Evolutionary conservation across 2,888 invertebrate species (phyloP).

Genomic region (Cheilosia vernalis): DNA sequence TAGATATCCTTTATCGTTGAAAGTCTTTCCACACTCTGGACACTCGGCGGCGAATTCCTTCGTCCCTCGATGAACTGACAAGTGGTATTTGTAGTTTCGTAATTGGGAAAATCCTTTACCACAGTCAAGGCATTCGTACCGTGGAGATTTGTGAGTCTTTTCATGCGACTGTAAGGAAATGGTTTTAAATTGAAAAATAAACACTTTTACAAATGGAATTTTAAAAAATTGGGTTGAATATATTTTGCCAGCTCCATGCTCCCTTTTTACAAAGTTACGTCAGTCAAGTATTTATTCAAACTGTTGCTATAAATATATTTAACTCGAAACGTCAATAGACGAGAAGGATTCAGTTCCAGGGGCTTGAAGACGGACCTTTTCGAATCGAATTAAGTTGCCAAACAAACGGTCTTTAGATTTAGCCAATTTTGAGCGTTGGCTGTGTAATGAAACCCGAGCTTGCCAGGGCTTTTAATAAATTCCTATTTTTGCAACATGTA

Average conservation of each 20-base stretch:
- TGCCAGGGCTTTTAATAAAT: no score
- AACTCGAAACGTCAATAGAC: no score
- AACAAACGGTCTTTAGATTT: no score
- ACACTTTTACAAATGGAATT: neutral
- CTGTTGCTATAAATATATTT: no score
- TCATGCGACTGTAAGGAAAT: constrained; percentile 80
- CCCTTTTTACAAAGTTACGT: neutral
- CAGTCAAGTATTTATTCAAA: neutral
- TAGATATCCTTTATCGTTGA: constrained; percentile 92
- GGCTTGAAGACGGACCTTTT: no score
- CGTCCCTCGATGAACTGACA: constrained; percentile 92
- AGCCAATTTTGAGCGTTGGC: no score
- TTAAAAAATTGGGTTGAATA: no score
- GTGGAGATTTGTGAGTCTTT: constrained; percentile 83
- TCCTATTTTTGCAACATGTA: no score
- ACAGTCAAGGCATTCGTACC: constrained; percentile 90
- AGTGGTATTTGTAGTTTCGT: constrained; percentile 92
- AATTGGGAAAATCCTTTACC: constrained; percentile 92
- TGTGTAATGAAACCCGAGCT: no score
- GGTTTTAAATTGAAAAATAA: neutral
- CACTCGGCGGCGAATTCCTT: constrained; percentile 90
- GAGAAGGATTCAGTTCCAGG: no score
- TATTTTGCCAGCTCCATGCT: no score
- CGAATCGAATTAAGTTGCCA: no score
- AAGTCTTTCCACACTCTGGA: constrained; percentile 91